These are phyloP conservation scores for Sphaerophoria taeniata DNA, from an alignment of 2,888 invertebrate species.

Conservation along the genomic window DNA sequence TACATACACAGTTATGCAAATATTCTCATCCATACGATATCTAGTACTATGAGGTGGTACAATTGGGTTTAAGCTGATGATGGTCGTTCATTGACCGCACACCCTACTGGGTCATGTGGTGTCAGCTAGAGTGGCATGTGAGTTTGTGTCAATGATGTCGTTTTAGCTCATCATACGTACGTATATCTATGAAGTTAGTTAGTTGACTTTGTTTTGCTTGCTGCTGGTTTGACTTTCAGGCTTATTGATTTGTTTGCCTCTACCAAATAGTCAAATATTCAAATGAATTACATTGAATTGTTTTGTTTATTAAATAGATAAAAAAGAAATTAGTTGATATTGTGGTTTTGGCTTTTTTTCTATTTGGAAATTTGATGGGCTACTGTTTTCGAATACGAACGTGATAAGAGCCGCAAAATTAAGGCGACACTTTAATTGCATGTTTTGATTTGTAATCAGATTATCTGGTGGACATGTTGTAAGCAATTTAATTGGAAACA, in stretches of 20 bases:
- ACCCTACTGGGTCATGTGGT: background rate
- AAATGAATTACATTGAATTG: conserved; percentile 62
- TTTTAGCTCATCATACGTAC: background rate
- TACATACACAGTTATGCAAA: background rate
- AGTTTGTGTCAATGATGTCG: conserved; percentile 14
- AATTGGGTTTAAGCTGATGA: conserved; percentile 1
- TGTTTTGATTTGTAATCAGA: conserved; percentile 6
- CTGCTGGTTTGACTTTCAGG: conserved; percentile 56
- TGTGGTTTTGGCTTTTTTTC: background rate
- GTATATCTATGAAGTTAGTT: conserved; percentile 13
- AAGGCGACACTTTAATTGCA: conserved; percentile 2
- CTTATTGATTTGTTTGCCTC: conserved; percentile 59
- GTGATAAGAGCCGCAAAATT: conserved; percentile 16
- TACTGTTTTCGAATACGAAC: background rate
- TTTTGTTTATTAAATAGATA: conserved; percentile 53
- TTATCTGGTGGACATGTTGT: background rate
- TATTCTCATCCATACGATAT: background rate
- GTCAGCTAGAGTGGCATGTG: background rate
- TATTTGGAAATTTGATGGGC: background rate
- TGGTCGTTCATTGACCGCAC: conserved; percentile 39
- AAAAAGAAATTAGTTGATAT: conserved; percentile 34
- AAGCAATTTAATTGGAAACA: background rate
- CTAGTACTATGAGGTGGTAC: background rate
- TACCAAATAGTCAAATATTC: conserved; percentile 54
- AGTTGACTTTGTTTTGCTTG: conserved; percentile 18